A percentile compares a stretch with the other conserved stretches of the same genome.
These are phyloP conservation scores for Ophraella communa DNA, from an alignment of 2,888 invertebrate species.

Conservation along the genomic window DNA sequence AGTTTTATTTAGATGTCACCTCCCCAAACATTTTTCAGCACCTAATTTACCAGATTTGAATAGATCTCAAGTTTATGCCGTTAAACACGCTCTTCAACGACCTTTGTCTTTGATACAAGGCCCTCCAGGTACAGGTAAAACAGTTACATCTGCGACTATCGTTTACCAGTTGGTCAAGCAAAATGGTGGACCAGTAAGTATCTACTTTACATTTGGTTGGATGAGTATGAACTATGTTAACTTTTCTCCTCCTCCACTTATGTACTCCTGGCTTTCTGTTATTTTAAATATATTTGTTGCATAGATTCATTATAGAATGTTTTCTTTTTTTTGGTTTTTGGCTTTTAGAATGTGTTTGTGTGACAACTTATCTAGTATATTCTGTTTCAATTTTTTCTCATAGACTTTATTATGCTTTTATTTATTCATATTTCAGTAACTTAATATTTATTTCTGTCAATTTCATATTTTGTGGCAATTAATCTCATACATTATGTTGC, in stretches of 20 bases:
- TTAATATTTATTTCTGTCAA: too few species aligned
- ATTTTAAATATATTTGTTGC: too few species aligned
- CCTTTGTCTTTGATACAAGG: conserved; percentile 97
- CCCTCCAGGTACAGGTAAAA: conserved; percentile 97
- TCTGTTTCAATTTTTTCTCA: too few species aligned
- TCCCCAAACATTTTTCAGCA: conserved; percentile 97
- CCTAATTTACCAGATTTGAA: conserved; percentile 98
- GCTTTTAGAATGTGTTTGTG: too few species aligned
- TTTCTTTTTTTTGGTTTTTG: not conserved
- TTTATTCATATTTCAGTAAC: too few species aligned
- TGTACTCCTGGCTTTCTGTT: too few species aligned
- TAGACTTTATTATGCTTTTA: too few species aligned
- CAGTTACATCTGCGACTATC: conserved; percentile 98
- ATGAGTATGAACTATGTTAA: too few species aligned
- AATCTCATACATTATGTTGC: too few species aligned
- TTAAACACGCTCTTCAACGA: conserved; percentile 95
- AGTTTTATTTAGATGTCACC: conserved; percentile 85
- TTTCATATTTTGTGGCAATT: too few species aligned
- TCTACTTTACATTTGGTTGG: not conserved
- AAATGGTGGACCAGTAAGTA: conserved; percentile 79
- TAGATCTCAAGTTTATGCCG: conserved; percentile 97
- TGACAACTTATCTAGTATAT: too few species aligned
- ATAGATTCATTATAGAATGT: not conserved
- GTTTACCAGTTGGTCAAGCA: conserved; percentile 97
- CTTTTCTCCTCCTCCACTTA: too few species aligned